Evolutionary conservation across 1,140 invertebrate species (phyloP).

Genomic region (Reticulitermes speratus): DNA sequence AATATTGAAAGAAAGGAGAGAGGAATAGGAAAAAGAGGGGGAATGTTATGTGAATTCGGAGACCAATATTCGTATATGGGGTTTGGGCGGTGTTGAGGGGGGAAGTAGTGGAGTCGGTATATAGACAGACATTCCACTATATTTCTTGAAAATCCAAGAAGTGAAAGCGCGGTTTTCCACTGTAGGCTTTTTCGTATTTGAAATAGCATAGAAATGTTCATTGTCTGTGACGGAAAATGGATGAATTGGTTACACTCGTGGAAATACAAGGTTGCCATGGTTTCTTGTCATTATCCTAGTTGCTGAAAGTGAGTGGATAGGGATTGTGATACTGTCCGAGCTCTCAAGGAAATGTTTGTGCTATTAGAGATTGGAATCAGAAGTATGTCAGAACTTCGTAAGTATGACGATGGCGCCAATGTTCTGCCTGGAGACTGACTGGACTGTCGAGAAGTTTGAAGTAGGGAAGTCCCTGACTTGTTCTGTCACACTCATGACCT

Average conservation of each 20-base stretch:
- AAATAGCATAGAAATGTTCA: not conserved
- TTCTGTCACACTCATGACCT: not conserved
- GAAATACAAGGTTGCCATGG: not conserved
- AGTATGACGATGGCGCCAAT: not conserved
- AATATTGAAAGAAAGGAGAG: constrained; percentile 31
- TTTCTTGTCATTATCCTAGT: not conserved
- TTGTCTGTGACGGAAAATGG: not conserved
- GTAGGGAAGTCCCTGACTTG: not conserved
- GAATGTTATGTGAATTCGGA: constrained; percentile 33
- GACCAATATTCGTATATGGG: constrained; percentile 33
- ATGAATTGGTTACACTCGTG: not conserved
- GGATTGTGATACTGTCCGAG: not conserved
- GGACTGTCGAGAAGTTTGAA: not conserved
- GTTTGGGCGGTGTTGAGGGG: not conserved
- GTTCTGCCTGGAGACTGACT: not conserved
- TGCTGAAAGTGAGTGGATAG: not conserved
- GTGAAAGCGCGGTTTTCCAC: not conserved
- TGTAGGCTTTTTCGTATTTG: not conserved
- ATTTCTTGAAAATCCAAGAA: constrained; percentile 14
- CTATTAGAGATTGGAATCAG: not conserved
- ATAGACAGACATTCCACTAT: not conserved
- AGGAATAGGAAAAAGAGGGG: not conserved
- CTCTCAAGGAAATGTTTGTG: not conserved
- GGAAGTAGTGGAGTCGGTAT: not conserved
- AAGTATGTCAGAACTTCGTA: not conserved